A percentile compares a stretch with the other conserved stretches of the same genome.
phyloP scores from a whole-genome alignment of 2,888 invertebrate species.

The Drosophila algonquin region DNA sequence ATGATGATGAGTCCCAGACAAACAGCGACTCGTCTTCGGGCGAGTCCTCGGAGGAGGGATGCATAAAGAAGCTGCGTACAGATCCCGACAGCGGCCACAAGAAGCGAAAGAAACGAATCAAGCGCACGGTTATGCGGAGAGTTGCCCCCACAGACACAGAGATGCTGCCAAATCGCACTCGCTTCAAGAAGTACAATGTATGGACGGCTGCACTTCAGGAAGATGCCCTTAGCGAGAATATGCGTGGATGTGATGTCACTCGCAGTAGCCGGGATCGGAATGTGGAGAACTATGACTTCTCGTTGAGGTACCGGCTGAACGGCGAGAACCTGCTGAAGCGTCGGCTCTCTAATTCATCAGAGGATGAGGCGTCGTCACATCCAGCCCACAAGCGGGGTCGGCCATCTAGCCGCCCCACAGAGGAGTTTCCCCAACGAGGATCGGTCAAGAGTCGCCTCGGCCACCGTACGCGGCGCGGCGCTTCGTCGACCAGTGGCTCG shows the following conservation, averaged over 20 bases:
- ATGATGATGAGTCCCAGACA: conserved; percentile 75
- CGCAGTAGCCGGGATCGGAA: conserved; percentile 86
- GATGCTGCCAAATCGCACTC: conserved; percentile 80
- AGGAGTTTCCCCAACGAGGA: conserved; percentile 48
- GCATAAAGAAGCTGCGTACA: conserved; percentile 72
- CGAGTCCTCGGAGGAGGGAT: conserved; percentile 81
- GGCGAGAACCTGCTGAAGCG: conserved; percentile 83
- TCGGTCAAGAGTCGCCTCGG: conserved; percentile 73
- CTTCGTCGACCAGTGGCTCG: conserved; percentile 84
- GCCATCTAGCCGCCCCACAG: conserved; percentile 46
- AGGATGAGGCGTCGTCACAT: conserved; percentile 66
- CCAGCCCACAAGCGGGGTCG: conserved; percentile 78
- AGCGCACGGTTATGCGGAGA: conserved; percentile 80
- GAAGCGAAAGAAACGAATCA: conserved; percentile 72
- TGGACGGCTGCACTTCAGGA: conserved; percentile 91
- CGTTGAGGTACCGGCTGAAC: conserved; percentile 87
- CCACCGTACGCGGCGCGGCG: conserved; percentile 65
- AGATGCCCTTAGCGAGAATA: conserved; percentile 90
- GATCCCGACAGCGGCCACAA: conserved; percentile 52
- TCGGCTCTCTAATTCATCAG: conserved; percentile 81
- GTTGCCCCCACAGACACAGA: conserved; percentile 64
- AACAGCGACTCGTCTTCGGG: conserved; percentile 76
- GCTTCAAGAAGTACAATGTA: conserved; percentile 89
- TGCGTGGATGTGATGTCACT: conserved; percentile 91
- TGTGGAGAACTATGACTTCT: conserved; percentile 91